Base-by-base conservation (phyloP, 2,888 invertebrate genomes). In the Parelbella ahira region DNA sequence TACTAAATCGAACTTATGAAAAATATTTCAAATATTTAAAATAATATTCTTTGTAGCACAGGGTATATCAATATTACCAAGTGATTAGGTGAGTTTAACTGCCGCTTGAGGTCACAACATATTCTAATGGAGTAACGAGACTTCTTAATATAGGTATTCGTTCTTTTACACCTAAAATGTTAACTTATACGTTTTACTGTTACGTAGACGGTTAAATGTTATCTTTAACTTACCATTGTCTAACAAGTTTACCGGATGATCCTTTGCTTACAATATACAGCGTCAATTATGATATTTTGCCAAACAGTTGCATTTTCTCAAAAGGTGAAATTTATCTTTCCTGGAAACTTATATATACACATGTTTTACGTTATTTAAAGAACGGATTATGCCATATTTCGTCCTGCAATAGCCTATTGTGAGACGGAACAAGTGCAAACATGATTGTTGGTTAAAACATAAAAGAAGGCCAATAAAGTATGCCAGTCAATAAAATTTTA, bases 401-500 rank as follows among this genome's bases (percentile, higher is more conserved):
- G 13, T 12, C 3, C 29, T 13, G 23, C 23, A 29, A 30, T 28
- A 23, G 9, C 10, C 27, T 21, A 32, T 47, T 49, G 39, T 49
- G 20, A 44, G n/a, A 12, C 13, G 15, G 43, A 56, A 51, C 70
- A 58, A 67, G 62, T 65, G 56, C 54, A 36, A 58, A 65, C 67
- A 37, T 54, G 60, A 59, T 47, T 49, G 30, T 49, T 47, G 47
- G 45, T 49, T 49, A 27, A 39, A 37, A 37, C 44, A 50, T 50
- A 49, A 57, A 56, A 56, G 37, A 52, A 49, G 51, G 48, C 52
- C 57, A 58, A 45, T 54, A 33, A 27, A 55, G 64, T 67, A 62
- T 63, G 59, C 59, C 53, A 57, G 45, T 52, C 58, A 51, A 64
- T 74, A 68, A 71, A 72, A 10, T 49, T 80, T 78, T 73, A 76